These are phyloP conservation scores for Metaphire vulgaris DNA, from an alignment of 1,140 invertebrate species.

Conservation along the genomic window DNA sequence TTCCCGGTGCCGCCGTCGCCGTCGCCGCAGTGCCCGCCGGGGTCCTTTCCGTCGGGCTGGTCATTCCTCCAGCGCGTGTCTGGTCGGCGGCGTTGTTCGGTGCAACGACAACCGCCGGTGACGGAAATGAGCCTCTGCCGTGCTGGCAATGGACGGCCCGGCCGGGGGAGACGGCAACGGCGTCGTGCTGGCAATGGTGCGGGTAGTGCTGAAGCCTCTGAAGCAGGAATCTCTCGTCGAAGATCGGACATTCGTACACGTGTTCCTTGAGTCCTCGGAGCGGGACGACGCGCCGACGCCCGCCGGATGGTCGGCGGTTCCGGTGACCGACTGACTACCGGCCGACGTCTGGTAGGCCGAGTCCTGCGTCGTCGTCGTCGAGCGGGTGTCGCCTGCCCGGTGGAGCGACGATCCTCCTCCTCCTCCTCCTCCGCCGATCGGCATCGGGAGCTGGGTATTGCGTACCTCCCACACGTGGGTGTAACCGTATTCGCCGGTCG, in stretches of 20 bases:
- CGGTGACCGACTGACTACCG: neutral
- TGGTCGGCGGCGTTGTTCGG: too few species aligned
- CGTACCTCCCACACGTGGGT: slow-evolving; percentile 15
- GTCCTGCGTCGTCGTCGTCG: neutral
- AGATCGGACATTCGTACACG: neutral
- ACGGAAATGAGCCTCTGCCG: too few species aligned
- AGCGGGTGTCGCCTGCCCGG: neutral
- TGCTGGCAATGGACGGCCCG: too few species aligned
- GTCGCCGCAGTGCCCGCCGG: neutral
- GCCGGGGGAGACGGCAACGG: neutral
- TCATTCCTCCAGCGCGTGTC: neutral
- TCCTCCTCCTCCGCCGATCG: too few species aligned
- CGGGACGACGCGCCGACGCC: neutral
- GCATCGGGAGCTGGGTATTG: slow-evolving; percentile 16
- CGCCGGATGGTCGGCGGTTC: neutral
- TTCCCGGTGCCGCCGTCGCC: too few species aligned
- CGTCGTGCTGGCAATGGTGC: neutral
- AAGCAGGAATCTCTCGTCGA: neutral
- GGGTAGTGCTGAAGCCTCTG: slow-evolving; percentile 1
- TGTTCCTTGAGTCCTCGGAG: neutral
- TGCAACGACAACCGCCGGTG: too few species aligned
- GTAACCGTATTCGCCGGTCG: slow-evolving; percentile 14
- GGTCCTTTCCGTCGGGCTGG: neutral
- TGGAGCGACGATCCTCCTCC: neutral
- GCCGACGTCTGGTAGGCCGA: neutral